Conservation (phyloP, 2,113 vertebrate genomes). For the Zosterops lateralis region DNA sequence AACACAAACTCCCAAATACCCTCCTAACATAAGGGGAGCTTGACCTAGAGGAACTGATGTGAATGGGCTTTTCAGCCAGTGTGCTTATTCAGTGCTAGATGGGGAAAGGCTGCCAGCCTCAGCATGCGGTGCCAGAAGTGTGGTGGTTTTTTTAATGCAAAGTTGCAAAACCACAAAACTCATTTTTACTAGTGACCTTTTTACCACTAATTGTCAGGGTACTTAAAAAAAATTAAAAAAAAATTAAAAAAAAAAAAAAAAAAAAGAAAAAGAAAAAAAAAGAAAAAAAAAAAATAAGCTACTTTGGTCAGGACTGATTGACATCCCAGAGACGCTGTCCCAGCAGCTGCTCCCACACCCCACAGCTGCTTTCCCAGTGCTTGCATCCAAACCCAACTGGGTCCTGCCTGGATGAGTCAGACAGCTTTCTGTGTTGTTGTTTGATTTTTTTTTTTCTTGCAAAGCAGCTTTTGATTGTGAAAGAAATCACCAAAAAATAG, state of each 20-base stretch:
- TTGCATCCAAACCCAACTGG: not conserved
- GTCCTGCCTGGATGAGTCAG: slow-evolving; percentile 19
- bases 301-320: not conserved
- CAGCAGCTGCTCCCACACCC: not conserved
- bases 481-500: not conserved
- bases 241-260: no score
- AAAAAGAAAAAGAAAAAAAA: no score
- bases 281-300: not conserved
- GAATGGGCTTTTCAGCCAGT: slow-evolving; percentile 19
- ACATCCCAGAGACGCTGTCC: not conserved
- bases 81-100: not conserved
- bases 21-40: not conserved
- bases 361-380: not conserved
- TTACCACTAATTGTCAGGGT: slow-evolving; percentile 45
- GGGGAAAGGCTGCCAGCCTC: not conserved
- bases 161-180: slow-evolving; percentile 61
- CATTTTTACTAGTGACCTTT: slow-evolving; percentile 57
- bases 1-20: slow-evolving; percentile 10
- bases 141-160: slow-evolving; percentile 60
- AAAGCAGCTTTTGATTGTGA: slow-evolving; percentile 11
- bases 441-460: not conserved
- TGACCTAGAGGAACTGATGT: not conserved
- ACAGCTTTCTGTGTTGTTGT: not conserved
- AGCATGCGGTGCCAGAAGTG: not conserved
- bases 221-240: not conserved